Percentiles rank a stretch among this genome's conserved stretches.
Conservation (phyloP, 2,113 vertebrate genomes). For the Chroicocephalus ridibundus region DNA sequence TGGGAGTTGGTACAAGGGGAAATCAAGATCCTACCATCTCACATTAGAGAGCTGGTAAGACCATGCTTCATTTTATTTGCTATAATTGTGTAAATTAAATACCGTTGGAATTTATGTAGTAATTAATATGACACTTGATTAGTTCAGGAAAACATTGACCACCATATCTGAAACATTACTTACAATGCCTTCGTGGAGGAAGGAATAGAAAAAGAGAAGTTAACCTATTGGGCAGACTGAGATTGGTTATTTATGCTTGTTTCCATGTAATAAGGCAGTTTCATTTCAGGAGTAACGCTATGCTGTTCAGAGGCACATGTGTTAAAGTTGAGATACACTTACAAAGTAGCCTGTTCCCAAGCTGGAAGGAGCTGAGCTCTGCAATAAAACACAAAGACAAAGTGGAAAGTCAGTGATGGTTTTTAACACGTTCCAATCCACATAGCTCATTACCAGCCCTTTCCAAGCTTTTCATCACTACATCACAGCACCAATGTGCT, state of each 20-base stretch:
- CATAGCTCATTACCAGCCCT: conserved; percentile 81
- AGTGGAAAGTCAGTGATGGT: conserved; percentile 76
- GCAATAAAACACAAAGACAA: conserved; percentile 79
- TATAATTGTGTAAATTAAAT: not conserved
- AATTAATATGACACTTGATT: not conserved
- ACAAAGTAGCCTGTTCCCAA: conserved; percentile 87
- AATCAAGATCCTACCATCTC: not conserved
- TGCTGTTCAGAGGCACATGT: conserved; percentile 7
- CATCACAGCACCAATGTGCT: conserved; percentile 74
- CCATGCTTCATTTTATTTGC: not conserved
- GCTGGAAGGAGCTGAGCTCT: conserved; percentile 83
- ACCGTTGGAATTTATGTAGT: not conserved
- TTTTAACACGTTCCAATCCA: conserved; percentile 66
- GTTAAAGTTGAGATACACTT: conserved; percentile 74
- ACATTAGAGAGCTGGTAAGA: not conserved
- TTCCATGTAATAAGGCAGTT: not conserved
- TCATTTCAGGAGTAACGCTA: not conserved
- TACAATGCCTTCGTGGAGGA: not conserved
- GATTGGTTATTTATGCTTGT: not conserved
- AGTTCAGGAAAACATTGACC: not conserved
- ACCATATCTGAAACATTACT: not conserved
- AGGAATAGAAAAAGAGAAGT: not conserved
- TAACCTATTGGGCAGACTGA: not conserved
- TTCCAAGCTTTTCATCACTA: conserved; percentile 81
- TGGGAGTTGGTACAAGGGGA: not conserved